Conservation (phyloP, 2,888 invertebrate species). For the Melanargia galathea region DNA sequence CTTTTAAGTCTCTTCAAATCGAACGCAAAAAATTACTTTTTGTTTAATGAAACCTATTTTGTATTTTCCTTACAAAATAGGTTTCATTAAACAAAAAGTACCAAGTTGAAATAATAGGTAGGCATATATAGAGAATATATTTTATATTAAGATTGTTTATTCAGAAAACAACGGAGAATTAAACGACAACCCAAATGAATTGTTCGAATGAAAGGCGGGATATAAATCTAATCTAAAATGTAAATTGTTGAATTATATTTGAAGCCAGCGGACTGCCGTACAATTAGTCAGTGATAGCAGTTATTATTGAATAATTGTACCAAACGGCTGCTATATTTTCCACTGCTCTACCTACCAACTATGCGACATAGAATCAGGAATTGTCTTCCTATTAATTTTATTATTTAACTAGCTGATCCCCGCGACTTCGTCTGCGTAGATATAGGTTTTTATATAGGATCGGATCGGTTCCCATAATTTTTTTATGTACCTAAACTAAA, state of each 20-base stretch:
- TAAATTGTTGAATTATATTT: conserved; percentile 36
- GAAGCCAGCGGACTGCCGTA: conserved; percentile 31
- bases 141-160: background rate
- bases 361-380: background rate
- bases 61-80: too few species aligned
- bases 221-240: conserved; percentile 36
- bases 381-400: background rate
- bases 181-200: conserved; percentile 27
- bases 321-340: conserved; percentile 8
- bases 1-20: too few species aligned
- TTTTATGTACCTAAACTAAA: too few species aligned
- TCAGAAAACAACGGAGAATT: conserved; percentile 9
- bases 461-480: too few species aligned
- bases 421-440: too few species aligned
- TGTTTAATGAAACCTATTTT: too few species aligned
- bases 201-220: conserved; percentile 31
- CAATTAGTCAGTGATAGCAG: conserved; percentile 36
- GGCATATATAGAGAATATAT: background rate
- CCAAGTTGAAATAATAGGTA: background rate
- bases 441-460: too few species aligned
- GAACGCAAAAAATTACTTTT: too few species aligned
- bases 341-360: background rate
- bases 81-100: too few species aligned
- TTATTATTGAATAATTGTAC: conserved; percentile 34
- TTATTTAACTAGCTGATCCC: too few species aligned